Percentiles rank a stretch among this genome's conserved stretches.
Evolutionary conservation across 2,113 vertebrate species (phyloP).

Genomic region (Trogon surrucura): DNA sequence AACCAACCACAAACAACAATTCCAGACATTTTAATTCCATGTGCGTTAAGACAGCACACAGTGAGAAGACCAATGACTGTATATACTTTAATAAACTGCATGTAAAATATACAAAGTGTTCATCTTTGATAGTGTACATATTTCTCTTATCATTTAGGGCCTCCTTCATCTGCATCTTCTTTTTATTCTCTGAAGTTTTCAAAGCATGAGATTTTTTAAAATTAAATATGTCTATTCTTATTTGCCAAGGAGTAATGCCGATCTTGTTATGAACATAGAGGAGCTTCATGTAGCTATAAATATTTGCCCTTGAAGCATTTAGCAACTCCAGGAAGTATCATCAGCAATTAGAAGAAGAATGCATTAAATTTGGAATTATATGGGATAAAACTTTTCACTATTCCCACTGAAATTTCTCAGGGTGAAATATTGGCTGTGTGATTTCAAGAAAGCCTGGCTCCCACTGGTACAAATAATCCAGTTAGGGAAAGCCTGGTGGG

Average conservation of each 20-base stretch:
- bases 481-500: neutral
- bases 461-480: neutral
- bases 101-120: neutral
- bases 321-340: neutral
- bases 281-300: neutral
- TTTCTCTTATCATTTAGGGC: neutral
- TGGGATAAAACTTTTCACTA: neutral
- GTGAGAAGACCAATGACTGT: neutral
- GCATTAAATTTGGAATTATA: neutral
- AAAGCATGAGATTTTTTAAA: neutral
- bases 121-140: neutral
- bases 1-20: slow-evolving; percentile 12
- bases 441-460: neutral
- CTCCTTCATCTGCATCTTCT: neutral
- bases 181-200: neutral
- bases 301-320: neutral
- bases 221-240: neutral
- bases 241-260: neutral
- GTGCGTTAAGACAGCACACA: neutral
- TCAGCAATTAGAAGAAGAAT: neutral
- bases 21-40: neutral
- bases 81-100: neutral
- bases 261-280: neutral
- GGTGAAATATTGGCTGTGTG: neutral
- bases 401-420: neutral